These are phyloP conservation scores for Pelmatolapia mariae DNA, from an alignment of 2,113 vertebrate species.

Conservation along the genomic window DNA sequence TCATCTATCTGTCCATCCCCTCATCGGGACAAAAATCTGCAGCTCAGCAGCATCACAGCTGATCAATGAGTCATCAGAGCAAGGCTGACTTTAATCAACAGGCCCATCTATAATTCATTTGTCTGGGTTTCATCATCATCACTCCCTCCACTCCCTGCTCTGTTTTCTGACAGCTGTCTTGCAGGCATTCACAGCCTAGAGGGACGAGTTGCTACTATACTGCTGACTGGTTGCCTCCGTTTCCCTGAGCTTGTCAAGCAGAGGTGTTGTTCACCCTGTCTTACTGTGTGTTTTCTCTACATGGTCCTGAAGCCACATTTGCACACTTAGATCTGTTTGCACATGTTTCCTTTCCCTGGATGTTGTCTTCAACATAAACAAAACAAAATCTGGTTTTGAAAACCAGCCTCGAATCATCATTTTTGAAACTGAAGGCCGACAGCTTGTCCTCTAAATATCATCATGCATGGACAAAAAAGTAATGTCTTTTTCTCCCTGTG, in stretches of 20 bases:
- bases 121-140: conserved; percentile 61
- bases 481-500: not conserved
- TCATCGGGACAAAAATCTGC: not conserved
- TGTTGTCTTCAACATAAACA: not conserved
- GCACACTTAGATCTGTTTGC: not conserved
- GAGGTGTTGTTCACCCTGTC: not conserved
- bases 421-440: not conserved
- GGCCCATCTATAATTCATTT: conserved; percentile 71
- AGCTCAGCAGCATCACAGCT: conserved; percentile 1
- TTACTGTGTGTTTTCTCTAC: not conserved
- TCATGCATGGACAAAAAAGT: not conserved
- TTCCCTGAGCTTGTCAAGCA: not conserved
- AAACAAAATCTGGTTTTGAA: not conserved
- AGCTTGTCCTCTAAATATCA: not conserved
- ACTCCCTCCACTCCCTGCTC: conserved; percentile 29
- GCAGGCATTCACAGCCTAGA: conserved; percentile 24
- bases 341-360: not conserved
- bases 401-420: not conserved
- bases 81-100: conserved; percentile 58
- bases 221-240: not conserved
- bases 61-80: conserved; percentile 49
- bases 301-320: not conserved
- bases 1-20: not conserved
- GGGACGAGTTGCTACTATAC: not conserved
- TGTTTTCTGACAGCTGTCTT: conserved; percentile 52